Base-by-base conservation (phyloP, 2,797 vertebrate species). In the Masticophis lateralis region DNA sequence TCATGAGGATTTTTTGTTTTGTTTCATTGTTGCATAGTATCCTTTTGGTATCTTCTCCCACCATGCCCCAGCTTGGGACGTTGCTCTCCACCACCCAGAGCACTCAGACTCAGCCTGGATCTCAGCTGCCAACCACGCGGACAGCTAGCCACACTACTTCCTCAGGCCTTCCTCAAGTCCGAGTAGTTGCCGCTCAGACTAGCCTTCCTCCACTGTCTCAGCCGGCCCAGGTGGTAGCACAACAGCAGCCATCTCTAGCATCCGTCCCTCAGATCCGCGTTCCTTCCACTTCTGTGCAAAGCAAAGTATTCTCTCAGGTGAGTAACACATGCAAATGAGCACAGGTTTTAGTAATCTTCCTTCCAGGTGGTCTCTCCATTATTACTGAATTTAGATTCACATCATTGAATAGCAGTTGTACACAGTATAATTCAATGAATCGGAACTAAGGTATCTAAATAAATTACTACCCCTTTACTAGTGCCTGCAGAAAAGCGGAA, bases 241-340 rank as follows among this genome's bases (percentile, higher is more conserved):
- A 98, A 91, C 95, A 97, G 0, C 93, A 96, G 5, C 63, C 55
- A 1, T 97, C 98, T 79, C 98, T 98, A 74, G 95, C 97, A 0
- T 74, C 96, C 3, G 96, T 98, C 91, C 98, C 99, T 63, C 99
- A 99, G 96, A 99, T 99, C 97, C 98, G 99, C 2, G 97, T 99
- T 95, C 98, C 99, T 0, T 98, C 99, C 92, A 98, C 98, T 1
- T 96, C 99, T 94, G 93, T 98, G 0, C 98, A 98, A 94, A 98
- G 98, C 93, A 99, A 99, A 97, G 98, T 98, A 61, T 96, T 99
- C 92, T 98, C 99, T 66, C 99, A 99, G 98, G 99, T 99, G 95
- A 97, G 92, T 10, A 90, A 7, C 27, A n/a, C 47, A 0, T 0
- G 8, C 55, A 66, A 25, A 8, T 0, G n/a, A 8, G 3, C 59